phyloP scores from a whole-genome alignment of 2,797 vertebrate genomes.

The Thunnus albacares region DNA sequence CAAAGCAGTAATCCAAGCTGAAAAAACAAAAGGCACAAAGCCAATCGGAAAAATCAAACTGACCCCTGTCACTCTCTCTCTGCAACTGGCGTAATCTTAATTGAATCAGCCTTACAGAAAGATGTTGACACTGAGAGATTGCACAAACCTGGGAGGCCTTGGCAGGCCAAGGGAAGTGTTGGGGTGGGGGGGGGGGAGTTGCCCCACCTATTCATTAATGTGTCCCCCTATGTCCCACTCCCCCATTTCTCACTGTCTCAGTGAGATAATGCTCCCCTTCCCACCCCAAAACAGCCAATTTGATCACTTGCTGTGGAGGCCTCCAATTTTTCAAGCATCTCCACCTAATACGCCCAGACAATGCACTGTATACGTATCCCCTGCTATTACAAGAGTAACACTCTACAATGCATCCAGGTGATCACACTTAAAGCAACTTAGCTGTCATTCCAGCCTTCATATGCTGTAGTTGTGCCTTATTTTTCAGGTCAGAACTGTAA shows the following conservation, averaged over 20 bases:
- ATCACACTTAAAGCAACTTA: conserved; percentile 2
- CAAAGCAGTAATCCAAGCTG: conserved; percentile 72
- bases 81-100: conserved; percentile 97
- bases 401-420: background rate
- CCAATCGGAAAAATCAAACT: conserved; percentile 89
- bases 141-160: conserved; percentile 95
- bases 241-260: conserved; percentile 95
- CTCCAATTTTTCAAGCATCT: conserved; percentile 70
- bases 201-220: conserved; percentile 92
- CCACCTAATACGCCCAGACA: conserved; percentile 35
- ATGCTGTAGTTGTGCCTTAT: background rate
- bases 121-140: conserved; percentile 99
- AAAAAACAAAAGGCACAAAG: conserved; percentile 84
- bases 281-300: conserved; percentile 75
- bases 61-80: conserved; percentile 92
- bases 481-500: conserved; percentile 3
- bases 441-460: conserved; percentile 1
- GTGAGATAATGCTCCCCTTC: conserved; percentile 79
- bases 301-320: conserved; percentile 84
- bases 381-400: conserved; percentile 15
- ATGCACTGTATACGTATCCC: background rate
- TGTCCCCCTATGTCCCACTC: conserved; percentile 90
- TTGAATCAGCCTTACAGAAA: conserved; percentile 97
- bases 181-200: conserved; percentile 76
- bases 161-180: conserved; percentile 86